A percentile compares a stretch with the other conserved stretches of the same genome.
Evolutionary conservation across 2,797 vertebrate genomes (phyloP).

Genomic region (Eulemur rubriventer): DNA sequence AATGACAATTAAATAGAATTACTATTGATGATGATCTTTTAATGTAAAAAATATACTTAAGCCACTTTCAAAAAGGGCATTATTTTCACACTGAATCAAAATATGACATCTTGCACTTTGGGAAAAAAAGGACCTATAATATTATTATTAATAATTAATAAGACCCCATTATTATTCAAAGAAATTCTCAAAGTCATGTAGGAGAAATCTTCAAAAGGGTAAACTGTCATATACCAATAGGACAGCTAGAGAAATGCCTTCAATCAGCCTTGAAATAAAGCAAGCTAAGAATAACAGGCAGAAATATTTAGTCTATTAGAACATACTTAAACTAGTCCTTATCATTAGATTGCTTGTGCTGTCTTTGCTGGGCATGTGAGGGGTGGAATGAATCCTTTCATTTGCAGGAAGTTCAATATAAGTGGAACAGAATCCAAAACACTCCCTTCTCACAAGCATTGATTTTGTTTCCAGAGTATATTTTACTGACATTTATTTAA

Average conservation of each 20-base stretch:
- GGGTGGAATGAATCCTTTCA: not conserved
- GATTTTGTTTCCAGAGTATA: not conserved
- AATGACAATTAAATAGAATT: not conserved
- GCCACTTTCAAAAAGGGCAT: not conserved
- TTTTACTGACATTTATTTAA: too few species aligned
- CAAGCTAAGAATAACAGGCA: not conserved
- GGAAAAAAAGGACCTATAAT: not conserved
- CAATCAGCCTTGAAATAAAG: not conserved
- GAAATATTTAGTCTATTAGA: conserved; percentile 39
- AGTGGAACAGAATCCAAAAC: not conserved
- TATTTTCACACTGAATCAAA: not conserved
- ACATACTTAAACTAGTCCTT: not conserved
- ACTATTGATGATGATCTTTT: not conserved
- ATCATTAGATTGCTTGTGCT: not conserved
- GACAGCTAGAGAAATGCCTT: not conserved
- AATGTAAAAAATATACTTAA: not conserved
- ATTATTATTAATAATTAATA: not conserved
- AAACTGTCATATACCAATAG: not conserved
- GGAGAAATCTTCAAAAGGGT: not conserved
- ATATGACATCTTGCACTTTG: not conserved
- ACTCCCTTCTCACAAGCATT: not conserved
- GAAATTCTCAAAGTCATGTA: not conserved
- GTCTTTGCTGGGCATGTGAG: not conserved
- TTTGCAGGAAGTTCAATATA: not conserved
- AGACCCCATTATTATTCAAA: not conserved